Base-by-base conservation (phyloP, 2,888 invertebrate species). In the Tinea trinotella region DNA sequence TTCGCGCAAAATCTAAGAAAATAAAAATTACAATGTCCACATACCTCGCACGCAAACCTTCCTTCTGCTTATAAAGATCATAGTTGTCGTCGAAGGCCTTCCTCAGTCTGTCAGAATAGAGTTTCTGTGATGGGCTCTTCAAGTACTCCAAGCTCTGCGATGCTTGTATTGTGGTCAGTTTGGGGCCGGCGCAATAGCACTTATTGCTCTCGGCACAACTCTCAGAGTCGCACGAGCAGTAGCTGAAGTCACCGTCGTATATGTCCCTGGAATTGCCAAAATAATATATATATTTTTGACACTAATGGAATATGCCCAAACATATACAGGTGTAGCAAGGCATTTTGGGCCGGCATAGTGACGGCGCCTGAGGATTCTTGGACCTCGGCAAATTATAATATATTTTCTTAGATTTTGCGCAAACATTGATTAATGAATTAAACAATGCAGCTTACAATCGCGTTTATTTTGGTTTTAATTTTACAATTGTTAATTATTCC, bases 201-300 rank as follows among this genome's bases (percentile, higher is more conserved):
- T 95, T 95, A 71, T 95, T 95, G 62, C 92, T 92, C 60, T 94
- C 94, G 0, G 93, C 90, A 67, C 96, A 96, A 64, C 94, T 94
- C 70, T 96, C 95, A 0, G 95, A 94, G 64, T 93, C 93, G 67
- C 93, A 93, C 12, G 91, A 92, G 64, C 95, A 96, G 65, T 89
- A 91, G 59, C 85, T 84, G 65, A 79, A 73, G 65, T 84, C 73
- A 7, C 76, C 72, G 50, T 78, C 76, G 63, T 77, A 71, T 57
- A 69, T 60, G 57, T 86, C 83, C 58, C 84, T 83, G 72, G 17
- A 76, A 72, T 57, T 15, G 34, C n/a, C n/a, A n/a, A n/a, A n/a
- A n/a, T n/a, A 56, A 13, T 7, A 22, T 22, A 22, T 22, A n/a
- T 22, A 22, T 22, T 22, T 22, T 7, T 19, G 3, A 20, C 22